A percentile compares a stretch with the other conserved stretches of the same genome.
Conservation (phyloP, 2,797 vertebrate species). For the Paguma larvata region DNA sequence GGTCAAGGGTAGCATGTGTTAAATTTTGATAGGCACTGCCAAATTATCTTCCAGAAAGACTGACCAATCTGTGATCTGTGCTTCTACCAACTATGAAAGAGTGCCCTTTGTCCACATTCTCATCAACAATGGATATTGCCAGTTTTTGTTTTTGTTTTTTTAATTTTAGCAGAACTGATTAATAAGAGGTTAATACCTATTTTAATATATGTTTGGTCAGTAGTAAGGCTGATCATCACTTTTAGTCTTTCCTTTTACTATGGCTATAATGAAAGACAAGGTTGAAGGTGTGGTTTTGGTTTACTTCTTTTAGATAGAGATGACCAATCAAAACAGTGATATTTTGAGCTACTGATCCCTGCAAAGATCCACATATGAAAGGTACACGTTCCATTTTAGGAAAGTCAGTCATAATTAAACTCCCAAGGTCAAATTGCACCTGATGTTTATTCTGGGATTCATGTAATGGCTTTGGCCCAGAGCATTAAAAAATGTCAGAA, state of each 20-base stretch:
- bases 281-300: neutral
- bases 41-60: slow-evolving; percentile 42
- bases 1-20: neutral
- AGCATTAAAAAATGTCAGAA: neutral
- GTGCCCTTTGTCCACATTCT: slow-evolving; percentile 19
- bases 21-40: slow-evolving; percentile 26
- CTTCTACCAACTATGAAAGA: neutral
- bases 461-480: neutral
- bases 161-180: slow-evolving; percentile 6
- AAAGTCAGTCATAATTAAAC: neutral
- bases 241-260: slow-evolving; percentile 8
- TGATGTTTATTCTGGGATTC: slow-evolving; percentile 50
- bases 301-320: slow-evolving; percentile 25
- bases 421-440: neutral
- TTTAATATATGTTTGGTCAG: neutral
- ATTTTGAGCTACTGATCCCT: slow-evolving; percentile 8
- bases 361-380: neutral
- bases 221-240: neutral
- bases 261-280: neutral
- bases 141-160: neutral
- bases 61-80: neutral
- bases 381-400: neutral
- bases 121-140: neutral
- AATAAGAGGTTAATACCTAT: neutral
- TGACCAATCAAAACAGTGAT: neutral